Evolutionary conservation across 2,888 invertebrate genomes (phyloP).

Genomic region (Diaphora mendica): DNA sequence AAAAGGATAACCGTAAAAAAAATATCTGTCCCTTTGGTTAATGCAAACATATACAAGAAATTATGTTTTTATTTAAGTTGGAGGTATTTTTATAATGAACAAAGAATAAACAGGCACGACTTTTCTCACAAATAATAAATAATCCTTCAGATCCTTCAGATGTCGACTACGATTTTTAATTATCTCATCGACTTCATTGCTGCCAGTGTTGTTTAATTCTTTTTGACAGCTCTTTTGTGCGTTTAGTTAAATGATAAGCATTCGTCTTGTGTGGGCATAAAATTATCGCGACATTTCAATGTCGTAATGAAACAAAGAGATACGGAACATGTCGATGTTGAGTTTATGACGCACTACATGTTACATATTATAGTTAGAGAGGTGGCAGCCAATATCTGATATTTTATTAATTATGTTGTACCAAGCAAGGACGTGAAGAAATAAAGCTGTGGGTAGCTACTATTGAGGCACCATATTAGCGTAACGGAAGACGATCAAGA

Average conservation of each 20-base stretch:
- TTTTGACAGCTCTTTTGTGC: constrained; percentile 14
- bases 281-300: constrained; percentile 51
- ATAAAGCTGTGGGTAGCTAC: not conserved
- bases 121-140: not conserved
- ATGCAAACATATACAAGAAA: not conserved
- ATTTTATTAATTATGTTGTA: not conserved
- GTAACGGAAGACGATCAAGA: not conserved
- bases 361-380: not conserved
- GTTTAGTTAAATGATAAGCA: constrained; percentile 8
- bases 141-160: not conserved
- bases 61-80: not conserved
- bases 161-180: not conserved
- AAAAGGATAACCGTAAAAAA: not conserved
- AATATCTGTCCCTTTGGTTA: not conserved
- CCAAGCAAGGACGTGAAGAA: not conserved
- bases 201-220: not conserved
- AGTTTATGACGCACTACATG: constrained; percentile 36
- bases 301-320: constrained; percentile 43
- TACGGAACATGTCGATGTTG: constrained; percentile 43
- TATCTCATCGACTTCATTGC: not conserved
- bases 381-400: not conserved
- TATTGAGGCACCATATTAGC: not conserved
- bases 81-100: not conserved
- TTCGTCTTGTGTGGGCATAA: constrained; percentile 27
- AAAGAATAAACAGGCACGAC: not conserved